Percentiles rank a stretch among this genome's conserved stretches.
These are phyloP conservation scores for Metallyticus violacea DNA, from an alignment of 2,888 invertebrate species.

Conservation along the genomic window DNA sequence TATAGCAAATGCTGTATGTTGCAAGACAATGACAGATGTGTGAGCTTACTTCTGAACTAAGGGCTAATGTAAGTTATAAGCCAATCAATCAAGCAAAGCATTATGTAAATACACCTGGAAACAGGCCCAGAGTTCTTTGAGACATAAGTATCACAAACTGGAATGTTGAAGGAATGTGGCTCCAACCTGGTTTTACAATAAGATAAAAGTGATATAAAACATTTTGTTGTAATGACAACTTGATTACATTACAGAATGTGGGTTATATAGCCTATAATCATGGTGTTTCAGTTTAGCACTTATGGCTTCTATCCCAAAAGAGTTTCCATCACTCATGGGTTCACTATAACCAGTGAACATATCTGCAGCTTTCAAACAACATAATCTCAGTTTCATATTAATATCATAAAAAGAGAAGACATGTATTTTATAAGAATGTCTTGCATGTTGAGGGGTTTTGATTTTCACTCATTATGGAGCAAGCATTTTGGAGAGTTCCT, in stretches of 20 bases:
- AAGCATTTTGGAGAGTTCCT: constrained; percentile 91
- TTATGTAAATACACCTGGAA: neutral
- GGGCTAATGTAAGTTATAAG: neutral
- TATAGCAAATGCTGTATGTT: neutral
- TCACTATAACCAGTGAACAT: neutral
- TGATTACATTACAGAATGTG: constrained; percentile 24
- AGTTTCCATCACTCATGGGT: neutral
- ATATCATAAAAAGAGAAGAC: constrained; percentile 24
- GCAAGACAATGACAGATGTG: neutral
- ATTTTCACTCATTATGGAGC: constrained; percentile 69
- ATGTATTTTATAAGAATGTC: constrained; percentile 19
- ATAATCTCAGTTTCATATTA: constrained; percentile 21
- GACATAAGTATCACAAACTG: constrained; percentile 35
- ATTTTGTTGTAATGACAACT: constrained; percentile 17
- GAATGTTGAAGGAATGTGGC: constrained; percentile 29
- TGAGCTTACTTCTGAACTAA: neutral
- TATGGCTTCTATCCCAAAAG: neutral
- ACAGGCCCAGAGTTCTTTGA: neutral
- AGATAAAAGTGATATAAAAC: constrained; percentile 29
- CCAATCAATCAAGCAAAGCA: neutral
- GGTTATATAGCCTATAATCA: constrained; percentile 22
- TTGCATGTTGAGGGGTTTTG: neutral
- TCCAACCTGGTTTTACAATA: constrained; percentile 1
- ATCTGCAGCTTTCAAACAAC: constrained; percentile 5
- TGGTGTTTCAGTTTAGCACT: constrained; percentile 21